A percentile compares a stretch with the other conserved stretches of the same genome.
phyloP scores from a whole-genome alignment of 2,888 invertebrate genomes.

The Mythimna impura region DNA sequence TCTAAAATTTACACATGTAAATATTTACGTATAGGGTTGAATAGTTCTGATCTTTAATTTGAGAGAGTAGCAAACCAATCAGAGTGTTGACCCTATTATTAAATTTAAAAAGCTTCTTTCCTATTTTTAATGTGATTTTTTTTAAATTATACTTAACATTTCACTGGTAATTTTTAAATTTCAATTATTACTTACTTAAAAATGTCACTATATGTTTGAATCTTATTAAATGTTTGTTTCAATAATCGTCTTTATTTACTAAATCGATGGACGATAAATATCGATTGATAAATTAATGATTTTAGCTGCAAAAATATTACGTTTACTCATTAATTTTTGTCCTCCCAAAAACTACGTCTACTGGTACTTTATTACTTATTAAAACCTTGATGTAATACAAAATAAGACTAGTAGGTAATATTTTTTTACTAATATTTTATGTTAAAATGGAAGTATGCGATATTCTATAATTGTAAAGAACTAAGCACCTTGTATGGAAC shows the following conservation, averaged over 20 bases:
- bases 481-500: slow-evolving; percentile 82
- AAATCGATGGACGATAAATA: slow-evolving; percentile 9
- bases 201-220: neutral
- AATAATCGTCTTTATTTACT: slow-evolving; percentile 27
- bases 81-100: neutral
- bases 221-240: slow-evolving; percentile 13
- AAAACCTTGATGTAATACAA: slow-evolving; percentile 68
- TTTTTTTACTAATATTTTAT: slow-evolving; percentile 67
- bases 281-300: neutral
- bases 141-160: neutral
- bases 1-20: neutral
- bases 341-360: slow-evolving; percentile 47
- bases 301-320: slow-evolving; percentile 21
- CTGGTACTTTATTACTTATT: slow-evolving; percentile 53
- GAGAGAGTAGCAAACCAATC: neutral
- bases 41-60: neutral
- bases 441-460: slow-evolving; percentile 76
- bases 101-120: no score
- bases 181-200: neutral
- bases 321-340: slow-evolving; percentile 18
- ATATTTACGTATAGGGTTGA: neutral
- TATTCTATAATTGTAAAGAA: slow-evolving; percentile 66
- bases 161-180: slow-evolving; percentile 24
- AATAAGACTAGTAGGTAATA: slow-evolving; percentile 82
- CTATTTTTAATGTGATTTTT: neutral